A percentile compares a stretch with the other conserved stretches of the same genome.
phyloP scores from a whole-genome alignment of 2,113 vertebrate genomes.

The Cygnus atratus region DNA sequence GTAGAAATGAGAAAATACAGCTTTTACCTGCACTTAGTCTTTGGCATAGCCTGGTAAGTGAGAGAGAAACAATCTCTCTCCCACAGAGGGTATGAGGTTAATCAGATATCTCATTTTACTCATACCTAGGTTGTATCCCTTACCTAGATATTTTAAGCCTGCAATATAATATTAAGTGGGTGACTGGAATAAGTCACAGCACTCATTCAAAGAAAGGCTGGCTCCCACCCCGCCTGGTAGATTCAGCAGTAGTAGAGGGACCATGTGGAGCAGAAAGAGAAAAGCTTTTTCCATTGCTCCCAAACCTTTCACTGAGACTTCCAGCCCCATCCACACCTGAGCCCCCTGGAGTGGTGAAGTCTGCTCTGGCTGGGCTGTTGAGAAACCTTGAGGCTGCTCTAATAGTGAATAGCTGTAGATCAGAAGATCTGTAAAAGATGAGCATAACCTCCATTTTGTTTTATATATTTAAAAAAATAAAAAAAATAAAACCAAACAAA shows the following conservation, averaged over 20 bases:
- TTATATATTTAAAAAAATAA: background rate
- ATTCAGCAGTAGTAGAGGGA: background rate
- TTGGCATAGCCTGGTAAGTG: background rate
- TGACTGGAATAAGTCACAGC: background rate
- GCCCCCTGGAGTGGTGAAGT: rapidly evolving
- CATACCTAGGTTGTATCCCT: background rate
- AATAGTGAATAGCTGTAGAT: background rate
- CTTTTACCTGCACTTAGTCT: background rate
- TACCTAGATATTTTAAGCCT: background rate
- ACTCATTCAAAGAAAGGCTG: background rate
- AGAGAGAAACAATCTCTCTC: background rate
- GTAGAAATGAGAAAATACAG: background rate
- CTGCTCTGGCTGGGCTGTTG: rapidly evolving
- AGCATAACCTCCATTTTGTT: background rate
- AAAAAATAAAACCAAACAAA: background rate
- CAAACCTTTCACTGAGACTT: background rate
- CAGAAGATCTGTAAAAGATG: background rate
- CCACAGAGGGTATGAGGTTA: background rate
- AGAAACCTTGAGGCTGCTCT: background rate
- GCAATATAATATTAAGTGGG: background rate
- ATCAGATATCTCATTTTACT: background rate
- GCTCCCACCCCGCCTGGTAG: background rate
- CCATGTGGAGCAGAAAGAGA: background rate
- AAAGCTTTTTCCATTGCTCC: background rate
- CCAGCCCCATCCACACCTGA: rapidly evolving